These are phyloP conservation scores for Sicus ferrugineus DNA, from an alignment of 2,888 invertebrate species.

Conservation along the genomic window DNA sequence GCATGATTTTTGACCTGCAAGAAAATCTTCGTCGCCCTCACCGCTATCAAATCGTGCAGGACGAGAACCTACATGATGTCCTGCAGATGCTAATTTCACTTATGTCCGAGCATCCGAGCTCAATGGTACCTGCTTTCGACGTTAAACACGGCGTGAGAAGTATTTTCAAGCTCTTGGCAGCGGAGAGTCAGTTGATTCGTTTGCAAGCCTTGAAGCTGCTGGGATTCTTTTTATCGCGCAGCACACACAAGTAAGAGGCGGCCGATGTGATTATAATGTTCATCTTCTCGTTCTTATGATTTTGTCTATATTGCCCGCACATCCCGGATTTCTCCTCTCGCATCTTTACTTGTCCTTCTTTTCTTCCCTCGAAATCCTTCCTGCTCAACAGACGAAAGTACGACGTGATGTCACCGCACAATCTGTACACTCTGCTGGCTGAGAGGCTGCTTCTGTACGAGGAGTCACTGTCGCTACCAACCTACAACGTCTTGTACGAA, in stretches of 20 bases:
- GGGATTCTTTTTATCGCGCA: conserved; percentile 96
- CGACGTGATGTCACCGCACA: conserved; percentile 98
- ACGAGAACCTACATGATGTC: conserved; percentile 98
- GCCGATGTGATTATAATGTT: neutral
- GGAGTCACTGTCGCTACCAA: conserved; percentile 89
- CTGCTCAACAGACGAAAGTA: conserved; percentile 82
- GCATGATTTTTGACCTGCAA: neutral
- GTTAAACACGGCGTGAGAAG: conserved; percentile 95
- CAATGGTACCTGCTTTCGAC: conserved; percentile 99
- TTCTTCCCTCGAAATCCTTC: neutral
- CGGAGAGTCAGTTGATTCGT: conserved; percentile 94
- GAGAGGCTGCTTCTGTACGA: conserved; percentile 90
- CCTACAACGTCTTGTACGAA: conserved; percentile 98
- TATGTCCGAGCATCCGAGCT: conserved; percentile 98
- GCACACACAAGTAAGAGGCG: conserved; percentile 90
- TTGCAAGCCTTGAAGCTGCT: conserved; percentile 95
- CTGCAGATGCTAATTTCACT: conserved; percentile 95
- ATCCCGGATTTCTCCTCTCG: neutral
- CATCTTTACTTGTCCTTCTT: neutral
- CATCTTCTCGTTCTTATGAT: neutral
- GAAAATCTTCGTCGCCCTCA: too few species aligned
- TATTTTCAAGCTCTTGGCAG: conserved; percentile 95
- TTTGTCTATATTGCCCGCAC: too few species aligned
- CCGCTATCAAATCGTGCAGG: conserved; percentile 64
- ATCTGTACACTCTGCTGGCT: conserved; percentile 95